These are phyloP conservation scores for Theonella swinhoei DNA, from an alignment of 37 sponge, comb jelly and placozoan species.

Conservation along the genomic window DNA sequence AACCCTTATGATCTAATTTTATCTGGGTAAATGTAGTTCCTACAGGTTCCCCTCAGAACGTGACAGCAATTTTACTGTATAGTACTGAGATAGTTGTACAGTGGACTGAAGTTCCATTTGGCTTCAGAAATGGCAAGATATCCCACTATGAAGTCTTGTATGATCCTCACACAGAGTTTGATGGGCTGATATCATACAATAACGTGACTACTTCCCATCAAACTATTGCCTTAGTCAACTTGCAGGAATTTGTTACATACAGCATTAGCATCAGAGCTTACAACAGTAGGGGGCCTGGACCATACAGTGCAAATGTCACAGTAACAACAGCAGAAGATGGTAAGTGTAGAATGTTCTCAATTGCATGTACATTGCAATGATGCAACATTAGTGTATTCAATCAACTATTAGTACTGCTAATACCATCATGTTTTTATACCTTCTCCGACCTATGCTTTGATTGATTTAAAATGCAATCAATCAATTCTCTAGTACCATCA, in stretches of 20 bases:
- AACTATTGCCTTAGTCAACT: neutral
- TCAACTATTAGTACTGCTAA: no score
- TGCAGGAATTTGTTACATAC: neutral
- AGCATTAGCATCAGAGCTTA: neutral
- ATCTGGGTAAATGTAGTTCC: neutral
- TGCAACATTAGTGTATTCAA: no score
- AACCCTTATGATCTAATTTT: neutral
- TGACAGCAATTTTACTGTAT: constrained; percentile 1
- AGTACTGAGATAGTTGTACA: constrained; percentile 6
- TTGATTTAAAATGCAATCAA: no score
- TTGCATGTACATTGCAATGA: no score
- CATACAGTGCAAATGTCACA: neutral
- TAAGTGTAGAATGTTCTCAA: neutral
- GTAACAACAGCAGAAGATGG: neutral
- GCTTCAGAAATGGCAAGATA: constrained; percentile 42
- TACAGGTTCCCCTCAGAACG: neutral
- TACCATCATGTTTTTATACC: neutral
- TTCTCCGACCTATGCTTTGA: no score
- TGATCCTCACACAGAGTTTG: neutral
- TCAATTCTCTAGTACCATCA: constrained; percentile 8
- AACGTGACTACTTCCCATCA: neutral
- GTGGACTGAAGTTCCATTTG: constrained; percentile 22
- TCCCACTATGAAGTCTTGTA: constrained; percentile 33
- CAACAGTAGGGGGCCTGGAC: neutral
- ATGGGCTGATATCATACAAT: neutral